Evolutionary conservation across 2,113 vertebrate species (phyloP), one percentile per base, ranked within the genome.

Genomic region (Otis tarda): DNA sequence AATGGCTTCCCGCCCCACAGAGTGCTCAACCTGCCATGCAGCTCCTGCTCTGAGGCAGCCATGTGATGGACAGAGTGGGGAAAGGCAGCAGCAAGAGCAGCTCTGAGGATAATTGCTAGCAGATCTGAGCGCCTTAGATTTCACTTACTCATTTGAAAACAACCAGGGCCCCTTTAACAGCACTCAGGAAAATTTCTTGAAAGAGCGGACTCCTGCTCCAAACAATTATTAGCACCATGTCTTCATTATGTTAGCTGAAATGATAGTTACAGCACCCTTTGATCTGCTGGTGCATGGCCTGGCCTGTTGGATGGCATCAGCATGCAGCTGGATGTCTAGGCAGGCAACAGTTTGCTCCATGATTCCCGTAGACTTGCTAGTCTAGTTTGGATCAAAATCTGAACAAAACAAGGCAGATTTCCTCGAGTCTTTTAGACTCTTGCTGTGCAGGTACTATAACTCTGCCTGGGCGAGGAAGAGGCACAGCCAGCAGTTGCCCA

Each of bases 91-190:
- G 52, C 81, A 63, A 93, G 56, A 89, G 43, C 2, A 2, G 77
- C 33, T 60, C 49, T 49, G 53, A 71, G 59, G 41, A 60, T 83
- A 96, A 96, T 95, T 76, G 90, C 70, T 92, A 89, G 56, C 94
- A 96, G 83, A 83, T 65, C 83, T 64, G 35, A 84, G 41, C 0
- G 0, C 37, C 88, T 93, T 90, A 71, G 33, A 56, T 92, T 92
- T 89, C 87, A 75, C 67, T 84, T 76, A 43, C 65, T 77, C 12
- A 0, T 83, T 91, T 91, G 90, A 94, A 94, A 95, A 89, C 70
- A 89, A 76, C 52, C 73, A 87, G 60, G 56, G 73, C 50, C 71
- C 41, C 83, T 92, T 93, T 87, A 91, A 88, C 80, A 86, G 67
- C 74, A 39, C 25, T 69, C 76, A 37, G 60, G 49, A 76, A 88